Evolutionary conservation across 2,888 invertebrate species (phyloP), one percentile per base, ranked within the genome.

Genomic region (Pycnomerus fuliginosus): DNA sequence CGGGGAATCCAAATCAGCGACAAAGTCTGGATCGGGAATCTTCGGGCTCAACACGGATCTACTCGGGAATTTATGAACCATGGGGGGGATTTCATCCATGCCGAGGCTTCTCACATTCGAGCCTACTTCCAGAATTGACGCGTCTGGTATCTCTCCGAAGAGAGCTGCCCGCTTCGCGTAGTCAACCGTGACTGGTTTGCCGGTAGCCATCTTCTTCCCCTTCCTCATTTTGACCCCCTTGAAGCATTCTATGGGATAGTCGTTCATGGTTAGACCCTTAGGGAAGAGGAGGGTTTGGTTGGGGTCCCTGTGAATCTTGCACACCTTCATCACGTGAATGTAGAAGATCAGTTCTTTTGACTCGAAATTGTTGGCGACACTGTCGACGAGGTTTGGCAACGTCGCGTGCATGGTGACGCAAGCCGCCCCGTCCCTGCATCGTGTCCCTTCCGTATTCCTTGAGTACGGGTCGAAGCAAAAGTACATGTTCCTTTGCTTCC

Each of bases 381-480:
- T 71, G 0, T 73, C 71, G 1, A 80, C 76, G 50, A 83, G 68
- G 0, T 80, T 76, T n/a, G 78, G 77, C 0, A 82, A 59, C 41
- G 76, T 79, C 1, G 79, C 62, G 44, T 83, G 75, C 78, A 84
- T 80, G 37, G 80, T 74, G n/a, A 83, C 75, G 54, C 82, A 81
- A 1, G 80, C 81, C 29, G 74, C 71, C 1, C 77, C 75, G 37
- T 77, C 75, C 44, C 76, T 64, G 1, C 79, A 72, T 15, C 76
- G 71, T 24, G 64, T 56, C 5, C 63, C 84, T 29, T 80, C 79
- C 4, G 65, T 71, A 7, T 80, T 79, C 1, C 84, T 74, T 2
- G 82, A 76, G 54, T 84, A 84, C 0, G 83, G 81, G 68, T 84
- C 84, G 48, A 83, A 83, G 14, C 79, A 70, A 58, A 81, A 84